Conservation (phyloP, 2,888 invertebrate species). For the Argyresthia goedartella region DNA sequence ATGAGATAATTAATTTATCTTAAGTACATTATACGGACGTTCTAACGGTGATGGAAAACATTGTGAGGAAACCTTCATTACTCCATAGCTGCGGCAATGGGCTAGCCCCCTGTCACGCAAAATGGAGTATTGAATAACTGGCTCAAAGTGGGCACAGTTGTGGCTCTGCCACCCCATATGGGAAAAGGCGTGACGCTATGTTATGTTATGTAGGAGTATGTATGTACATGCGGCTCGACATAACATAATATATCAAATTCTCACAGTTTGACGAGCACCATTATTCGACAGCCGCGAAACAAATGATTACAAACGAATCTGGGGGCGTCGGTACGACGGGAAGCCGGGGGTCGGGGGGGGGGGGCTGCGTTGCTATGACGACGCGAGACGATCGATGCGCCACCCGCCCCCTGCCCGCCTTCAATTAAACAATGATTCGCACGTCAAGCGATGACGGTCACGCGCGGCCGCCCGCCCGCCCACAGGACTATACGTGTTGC, state of each 20-base stretch:
- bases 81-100: no score
- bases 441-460: constrained; percentile 46
- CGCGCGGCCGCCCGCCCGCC: constrained; percentile 18
- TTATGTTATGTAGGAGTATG: no score
- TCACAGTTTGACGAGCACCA: constrained; percentile 50
- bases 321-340: constrained; percentile 27
- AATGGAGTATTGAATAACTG: no score
- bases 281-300: constrained; percentile 63
- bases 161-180: no score
- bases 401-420: constrained; percentile 31
- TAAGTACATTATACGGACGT: no score
- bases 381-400: constrained; percentile 64
- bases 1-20: no score
- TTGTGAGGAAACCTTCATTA: no score
- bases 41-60: no score
- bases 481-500: neutral
- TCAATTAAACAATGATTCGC: constrained; percentile 67
- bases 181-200: no score
- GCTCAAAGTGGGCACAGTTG: no score
- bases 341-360: constrained; percentile 13
- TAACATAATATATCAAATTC: constrained; percentile 48
- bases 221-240: neutral
- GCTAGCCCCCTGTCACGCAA: no score
- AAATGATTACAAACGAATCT: constrained; percentile 70
- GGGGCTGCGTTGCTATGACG: constrained; percentile 43